A percentile compares a stretch with the other conserved stretches of the same genome.
These are phyloP conservation scores for Petrolisthes cinctipes DNA, from an alignment of 2,888 invertebrate species.

Conservation along the genomic window DNA sequence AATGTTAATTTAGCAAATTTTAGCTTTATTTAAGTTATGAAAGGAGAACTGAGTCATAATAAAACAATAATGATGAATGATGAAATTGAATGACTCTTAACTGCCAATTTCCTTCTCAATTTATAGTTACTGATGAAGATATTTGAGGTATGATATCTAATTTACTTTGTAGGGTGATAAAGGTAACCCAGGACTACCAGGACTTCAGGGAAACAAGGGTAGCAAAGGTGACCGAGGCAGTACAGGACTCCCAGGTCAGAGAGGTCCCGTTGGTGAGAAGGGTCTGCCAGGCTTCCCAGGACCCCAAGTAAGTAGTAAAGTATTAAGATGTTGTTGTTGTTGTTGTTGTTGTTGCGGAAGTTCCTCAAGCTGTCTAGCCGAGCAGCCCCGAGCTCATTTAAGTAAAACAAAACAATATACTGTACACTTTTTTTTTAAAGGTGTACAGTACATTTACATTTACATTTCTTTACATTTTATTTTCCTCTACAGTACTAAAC, in stretches of 20 bases:
- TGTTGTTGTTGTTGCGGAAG: not conserved
- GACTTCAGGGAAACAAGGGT: conserved; percentile 13
- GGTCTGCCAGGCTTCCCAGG: conserved; percentile 78
- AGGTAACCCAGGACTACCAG: conserved; percentile 31
- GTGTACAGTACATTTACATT: no score
- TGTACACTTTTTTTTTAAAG: no score
- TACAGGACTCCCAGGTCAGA: conserved; percentile 40
- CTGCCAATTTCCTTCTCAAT: not conserved
- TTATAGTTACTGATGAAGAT: not conserved
- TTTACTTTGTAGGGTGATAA: conserved; percentile 30
- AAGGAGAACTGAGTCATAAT: no score
- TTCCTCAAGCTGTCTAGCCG: no score
- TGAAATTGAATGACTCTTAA: not conserved
- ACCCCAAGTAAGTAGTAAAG: conserved; percentile 27
- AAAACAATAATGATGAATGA: not conserved
- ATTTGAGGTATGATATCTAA: not conserved
- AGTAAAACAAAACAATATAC: no score
- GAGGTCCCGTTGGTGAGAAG: conserved; percentile 65
- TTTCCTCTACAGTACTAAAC: no score
- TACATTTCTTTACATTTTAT: no score
- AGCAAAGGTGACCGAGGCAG: conserved; percentile 26
- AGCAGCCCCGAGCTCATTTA: no score
- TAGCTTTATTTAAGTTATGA: no score
- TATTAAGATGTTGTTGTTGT: not conserved
- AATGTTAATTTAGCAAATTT: no score